Evolutionary conservation across 2,888 invertebrate species (phyloP), one percentile per base, ranked within the genome.

Genomic region (Pseudolycoriella hygida): DNA sequence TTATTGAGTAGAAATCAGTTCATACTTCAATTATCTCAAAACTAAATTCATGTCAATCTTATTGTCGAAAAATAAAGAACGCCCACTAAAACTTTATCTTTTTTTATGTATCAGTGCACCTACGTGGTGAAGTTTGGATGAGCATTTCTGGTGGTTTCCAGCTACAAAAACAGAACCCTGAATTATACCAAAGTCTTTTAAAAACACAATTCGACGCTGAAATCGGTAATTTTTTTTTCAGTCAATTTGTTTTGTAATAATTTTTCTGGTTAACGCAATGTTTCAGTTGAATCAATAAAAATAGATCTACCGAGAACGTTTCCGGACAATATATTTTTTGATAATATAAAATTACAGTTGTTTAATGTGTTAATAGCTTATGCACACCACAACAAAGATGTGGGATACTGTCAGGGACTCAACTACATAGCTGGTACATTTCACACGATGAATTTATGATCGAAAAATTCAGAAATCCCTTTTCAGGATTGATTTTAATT

Each of bases 381-480:
- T 65, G 90, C 89, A 45, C 83, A 87, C 59, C 83, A 84, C 57
- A 92, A 93, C 64, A 74, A 75, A 54, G 77, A 76, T 47, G 81
- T 92, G 55, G 92, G 90, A 25, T 94, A 94, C 62, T 94, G 94
- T 58, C 94, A 93, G 74, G 94, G 94, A 43, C 67, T 93, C 50
- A 94, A 93, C 67, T 94, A 92, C 61, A 85, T 93, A 55, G 89
- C 88, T 57, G 80, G 78, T 67, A 57, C n/a, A 54, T 56, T 46
- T 32, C 6, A 30, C 30, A 30, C 11, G 11, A 11, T 10, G 11
- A 6, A 30, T 6, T 30, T 30, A 30, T 30, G 6, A 11, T 30
- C 8, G 30, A 30, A 30, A n/a, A n/a, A 11, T 30, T 11, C 30
- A 10, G 6, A 10, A 30, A 30, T 30, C 30, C 30, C 15, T 39